These are phyloP conservation scores for Cabera pusaria DNA, from an alignment of 2,888 invertebrate species.

Conservation along the genomic window DNA sequence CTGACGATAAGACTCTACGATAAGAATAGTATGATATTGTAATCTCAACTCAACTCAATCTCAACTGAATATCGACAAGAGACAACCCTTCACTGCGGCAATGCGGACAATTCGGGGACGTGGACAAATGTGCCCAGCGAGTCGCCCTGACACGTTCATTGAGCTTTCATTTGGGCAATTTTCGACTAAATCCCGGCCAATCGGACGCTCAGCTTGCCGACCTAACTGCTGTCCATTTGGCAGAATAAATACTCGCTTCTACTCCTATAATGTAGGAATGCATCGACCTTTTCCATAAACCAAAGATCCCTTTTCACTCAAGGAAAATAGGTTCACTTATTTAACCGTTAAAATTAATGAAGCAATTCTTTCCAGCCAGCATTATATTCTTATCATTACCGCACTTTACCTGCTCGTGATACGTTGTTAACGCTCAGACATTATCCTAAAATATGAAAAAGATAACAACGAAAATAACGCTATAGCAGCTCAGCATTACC, in stretches of 20 bases:
- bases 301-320: too few species aligned
- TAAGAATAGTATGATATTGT: too few species aligned
- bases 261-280: conserved; percentile 36
- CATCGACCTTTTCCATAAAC: conserved; percentile 13
- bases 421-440: conserved; percentile 15
- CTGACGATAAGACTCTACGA: too few species aligned
- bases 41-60: too few species aligned
- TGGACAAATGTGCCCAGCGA: conserved; percentile 77
- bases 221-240: conserved; percentile 59
- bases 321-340: too few species aligned
- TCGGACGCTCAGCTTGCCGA: conserved; percentile 53
- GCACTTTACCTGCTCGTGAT: conserved; percentile 8
- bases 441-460: conserved; percentile 23
- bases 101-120: conserved; percentile 78
- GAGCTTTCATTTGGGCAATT: conserved; percentile 82
- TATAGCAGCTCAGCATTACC: conserved; percentile 18
- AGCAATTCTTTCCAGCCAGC: conserved; percentile 1
- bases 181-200: conserved; percentile 76
- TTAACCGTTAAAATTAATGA: conserved; percentile 8
- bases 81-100: conserved; percentile 66
- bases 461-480: conserved; percentile 18
- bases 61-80: conserved; percentile 40
- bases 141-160: conserved; percentile 79
- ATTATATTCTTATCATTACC: conserved; percentile 4
- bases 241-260: conserved; percentile 55